phyloP scores from a whole-genome alignment of 2,888 invertebrate species.

The Spatulosminthurus flaviceps region DNA sequence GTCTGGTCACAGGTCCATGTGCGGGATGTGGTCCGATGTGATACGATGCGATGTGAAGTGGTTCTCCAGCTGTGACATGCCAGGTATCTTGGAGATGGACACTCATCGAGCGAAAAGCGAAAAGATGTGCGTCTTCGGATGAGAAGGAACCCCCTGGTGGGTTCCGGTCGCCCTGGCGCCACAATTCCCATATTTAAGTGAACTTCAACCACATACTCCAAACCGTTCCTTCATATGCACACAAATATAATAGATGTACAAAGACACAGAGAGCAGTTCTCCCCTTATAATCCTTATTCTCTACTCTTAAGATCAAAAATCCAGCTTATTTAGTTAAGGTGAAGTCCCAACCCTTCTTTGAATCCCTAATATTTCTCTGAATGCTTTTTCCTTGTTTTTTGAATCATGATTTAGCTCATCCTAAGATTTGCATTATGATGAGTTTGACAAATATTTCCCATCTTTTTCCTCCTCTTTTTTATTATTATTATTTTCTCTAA shows the following conservation, averaged over 20 bases:
- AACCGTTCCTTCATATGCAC: no score
- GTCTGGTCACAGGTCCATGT: constrained; percentile 41
- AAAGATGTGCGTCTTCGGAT: constrained; percentile 49
- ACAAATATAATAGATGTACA: no score
- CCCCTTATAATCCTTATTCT: neutral
- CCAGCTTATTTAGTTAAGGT: neutral
- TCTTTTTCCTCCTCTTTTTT: neutral
- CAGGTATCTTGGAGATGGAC: constrained; percentile 56
- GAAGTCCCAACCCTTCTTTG: constrained; percentile 13
- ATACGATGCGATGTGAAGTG: constrained; percentile 50
- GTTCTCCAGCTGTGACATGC: constrained; percentile 61
- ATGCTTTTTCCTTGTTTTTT: neutral
- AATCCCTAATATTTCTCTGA: constrained; percentile 23
- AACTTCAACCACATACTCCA: constrained; percentile 25
- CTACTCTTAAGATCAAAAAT: constrained; percentile 5
- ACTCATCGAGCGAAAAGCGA: constrained; percentile 55
- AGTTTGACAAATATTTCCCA: constrained; percentile 34
- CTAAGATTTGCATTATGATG: neutral
- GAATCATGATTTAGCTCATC: constrained; percentile 34
- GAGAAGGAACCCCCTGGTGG: constrained; percentile 63
- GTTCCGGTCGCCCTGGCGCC: constrained; percentile 64
- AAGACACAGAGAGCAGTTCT: neutral
- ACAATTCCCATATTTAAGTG: constrained; percentile 56
- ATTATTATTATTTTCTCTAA: neutral
- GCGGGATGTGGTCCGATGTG: constrained; percentile 47